phyloP scores from a whole-genome alignment of 2,888 invertebrate genomes.

The Andrena camellia region DNA sequence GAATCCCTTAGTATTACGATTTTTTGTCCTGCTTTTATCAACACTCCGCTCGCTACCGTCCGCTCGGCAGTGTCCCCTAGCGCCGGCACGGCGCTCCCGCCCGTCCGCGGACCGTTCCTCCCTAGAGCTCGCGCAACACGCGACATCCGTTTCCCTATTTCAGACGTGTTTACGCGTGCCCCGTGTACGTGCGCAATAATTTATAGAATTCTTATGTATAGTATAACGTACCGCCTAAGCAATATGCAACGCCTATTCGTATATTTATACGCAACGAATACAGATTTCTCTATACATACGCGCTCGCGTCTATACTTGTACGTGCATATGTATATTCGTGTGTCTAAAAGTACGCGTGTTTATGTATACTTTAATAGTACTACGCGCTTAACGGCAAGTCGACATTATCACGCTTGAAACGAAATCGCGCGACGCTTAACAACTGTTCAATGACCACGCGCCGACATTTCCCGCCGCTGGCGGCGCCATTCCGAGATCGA shows the following conservation, averaged over 20 bases:
- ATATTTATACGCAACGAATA: slow-evolving; percentile 71
- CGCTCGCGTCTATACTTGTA: slow-evolving; percentile 61
- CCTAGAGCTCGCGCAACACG: slow-evolving; percentile 67
- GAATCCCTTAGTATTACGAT: slow-evolving; percentile 82
- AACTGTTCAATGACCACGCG: slow-evolving; percentile 47
- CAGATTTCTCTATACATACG: slow-evolving; percentile 63
- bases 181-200: slow-evolving; percentile 35
- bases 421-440: slow-evolving; percentile 36
- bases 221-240: slow-evolving; percentile 66
- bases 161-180: slow-evolving; percentile 21
- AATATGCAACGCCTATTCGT: slow-evolving; percentile 61
- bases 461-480: slow-evolving; percentile 39
- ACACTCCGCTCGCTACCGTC: slow-evolving; percentile 79
- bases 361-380: slow-evolving; percentile 29
- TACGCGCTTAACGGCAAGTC: slow-evolving; percentile 35
- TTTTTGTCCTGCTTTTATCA: slow-evolving; percentile 71
- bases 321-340: slow-evolving; percentile 64
- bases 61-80: slow-evolving; percentile 69
- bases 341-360: slow-evolving; percentile 58
- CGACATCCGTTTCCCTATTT: slow-evolving; percentile 64
- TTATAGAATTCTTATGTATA: slow-evolving; percentile 72
- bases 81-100: slow-evolving; percentile 60
- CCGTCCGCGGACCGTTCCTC: slow-evolving; percentile 55
- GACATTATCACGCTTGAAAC: slow-evolving; percentile 29
- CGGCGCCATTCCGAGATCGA: slow-evolving; percentile 46